These are phyloP conservation scores for Ernsta delagoae DNA, from an alignment of 2,888 invertebrate species.

Conservation along the genomic window DNA sequence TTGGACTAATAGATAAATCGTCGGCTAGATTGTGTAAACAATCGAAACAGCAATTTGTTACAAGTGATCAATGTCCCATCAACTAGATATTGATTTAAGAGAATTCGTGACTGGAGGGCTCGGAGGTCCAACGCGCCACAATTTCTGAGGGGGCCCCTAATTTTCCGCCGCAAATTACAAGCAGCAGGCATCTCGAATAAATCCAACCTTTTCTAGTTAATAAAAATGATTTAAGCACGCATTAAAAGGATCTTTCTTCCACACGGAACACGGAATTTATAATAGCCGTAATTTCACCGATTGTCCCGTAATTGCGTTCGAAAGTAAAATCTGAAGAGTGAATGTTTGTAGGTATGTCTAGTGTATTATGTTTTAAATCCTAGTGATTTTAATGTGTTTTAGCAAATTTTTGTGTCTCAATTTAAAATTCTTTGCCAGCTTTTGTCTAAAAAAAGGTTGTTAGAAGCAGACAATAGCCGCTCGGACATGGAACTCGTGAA, in stretches of 20 bases:
- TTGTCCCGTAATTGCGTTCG: slow-evolving; percentile 62
- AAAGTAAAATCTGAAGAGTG: slow-evolving; percentile 1
- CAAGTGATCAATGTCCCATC: slow-evolving; percentile 32
- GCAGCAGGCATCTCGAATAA: slow-evolving; percentile 67
- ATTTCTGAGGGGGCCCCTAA: slow-evolving; percentile 48
- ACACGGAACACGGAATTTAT: slow-evolving; percentile 73
- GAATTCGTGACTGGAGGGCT: slow-evolving; percentile 22
- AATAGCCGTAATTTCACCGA: slow-evolving; percentile 62
- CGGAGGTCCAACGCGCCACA: slow-evolving; percentile 5
- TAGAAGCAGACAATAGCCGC: slow-evolving; percentile 57
- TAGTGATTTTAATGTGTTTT: slow-evolving; percentile 6
- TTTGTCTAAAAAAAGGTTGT: slow-evolving; percentile 48
- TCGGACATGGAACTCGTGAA: slow-evolving; percentile 44
- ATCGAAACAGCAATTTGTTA: slow-evolving; percentile 26
- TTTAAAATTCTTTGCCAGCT: slow-evolving; percentile 43
- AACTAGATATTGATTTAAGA: slow-evolving; percentile 28
- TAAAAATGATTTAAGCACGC: no score
- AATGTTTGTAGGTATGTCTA: background rate
- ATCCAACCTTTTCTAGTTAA: slow-evolving; percentile 72
- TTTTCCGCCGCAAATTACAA: slow-evolving; percentile 67
- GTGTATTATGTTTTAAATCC: no score
- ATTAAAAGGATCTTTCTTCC: slow-evolving; percentile 69
- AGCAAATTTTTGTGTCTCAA: slow-evolving; percentile 17
- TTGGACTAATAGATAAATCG: slow-evolving; percentile 41
- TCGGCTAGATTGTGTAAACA: slow-evolving; percentile 22